A percentile compares a stretch with the other conserved stretches of the same genome.
Evolutionary conservation across 2,113 vertebrate genomes (phyloP).

Genomic region (Leiothrix lutea): DNA sequence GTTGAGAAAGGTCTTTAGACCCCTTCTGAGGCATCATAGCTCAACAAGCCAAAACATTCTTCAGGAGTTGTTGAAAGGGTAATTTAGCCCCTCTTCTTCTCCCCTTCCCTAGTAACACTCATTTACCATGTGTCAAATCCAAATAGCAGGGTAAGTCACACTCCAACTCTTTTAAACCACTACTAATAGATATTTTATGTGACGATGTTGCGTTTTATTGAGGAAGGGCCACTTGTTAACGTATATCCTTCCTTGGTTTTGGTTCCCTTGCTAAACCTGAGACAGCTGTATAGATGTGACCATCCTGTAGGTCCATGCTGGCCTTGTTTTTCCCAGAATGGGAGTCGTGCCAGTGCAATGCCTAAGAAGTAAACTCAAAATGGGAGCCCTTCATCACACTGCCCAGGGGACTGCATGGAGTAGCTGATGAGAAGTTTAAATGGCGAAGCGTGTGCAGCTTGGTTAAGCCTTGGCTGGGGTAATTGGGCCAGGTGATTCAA

Average conservation of each 20-base stretch:
- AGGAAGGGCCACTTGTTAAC: slow-evolving; percentile 34
- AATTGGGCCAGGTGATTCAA: not conserved
- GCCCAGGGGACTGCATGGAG: not conserved
- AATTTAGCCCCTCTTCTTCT: not conserved
- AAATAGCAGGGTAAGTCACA: slow-evolving; percentile 15
- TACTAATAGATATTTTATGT: slow-evolving; percentile 56
- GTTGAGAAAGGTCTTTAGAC: not conserved
- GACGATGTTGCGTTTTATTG: slow-evolving; percentile 56
- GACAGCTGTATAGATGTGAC: not conserved
- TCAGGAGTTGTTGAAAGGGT: slow-evolving; percentile 26
- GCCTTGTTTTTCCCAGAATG: not conserved
- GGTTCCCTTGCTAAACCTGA: not conserved
- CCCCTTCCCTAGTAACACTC: not conserved
- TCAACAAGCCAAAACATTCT: slow-evolving; percentile 10
- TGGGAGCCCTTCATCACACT: not conserved
- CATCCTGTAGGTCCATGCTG: not conserved
- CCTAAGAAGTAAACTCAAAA: not conserved
- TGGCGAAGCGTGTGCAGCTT: not conserved
- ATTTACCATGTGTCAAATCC: slow-evolving; percentile 51
- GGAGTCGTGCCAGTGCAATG: not conserved
- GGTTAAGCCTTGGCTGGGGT: not conserved
- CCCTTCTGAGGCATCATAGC: not conserved
- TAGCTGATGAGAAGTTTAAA: not conserved
- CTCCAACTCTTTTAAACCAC: slow-evolving; percentile 36
- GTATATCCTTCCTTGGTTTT: not conserved